Base-by-base conservation (phyloP, 2,113 vertebrate species). In the Pogona vitticeps region DNA sequence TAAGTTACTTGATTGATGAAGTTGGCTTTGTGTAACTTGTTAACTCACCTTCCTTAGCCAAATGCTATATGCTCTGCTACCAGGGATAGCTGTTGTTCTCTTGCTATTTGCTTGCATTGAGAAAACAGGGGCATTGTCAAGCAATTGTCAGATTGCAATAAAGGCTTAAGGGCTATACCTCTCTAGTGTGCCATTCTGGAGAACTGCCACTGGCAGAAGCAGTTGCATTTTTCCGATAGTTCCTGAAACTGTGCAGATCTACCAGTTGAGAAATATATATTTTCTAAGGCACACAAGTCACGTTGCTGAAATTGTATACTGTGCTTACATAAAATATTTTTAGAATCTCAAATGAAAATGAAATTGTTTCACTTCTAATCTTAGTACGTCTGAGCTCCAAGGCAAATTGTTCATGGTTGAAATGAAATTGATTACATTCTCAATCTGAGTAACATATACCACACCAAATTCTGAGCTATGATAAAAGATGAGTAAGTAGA, bases 261-360 rank as follows among this genome's bases (percentile, higher is more conserved):
- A 72, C 21, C 28, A 14, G 58, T 73, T 72, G 72, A 59, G 68
- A 71, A 58, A 81, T 18, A 5, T 18, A 67, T 56, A 0, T 72
- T 70, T 83, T 36, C 6, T 67, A n/a, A 73, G 71, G 85, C 1
- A 20, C 3, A 8, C 13, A 78, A 20, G n/a, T 80, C 75, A 21
- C 40, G 13, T 82, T 70, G 2, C 33, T 90, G 86, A 26, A 71
- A 38, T 81, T 0, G 2, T 61, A 61, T 6, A 10, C 78, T 38
- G 84, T 87, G 89, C 21, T 88, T 88, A 79, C 3, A 3, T 86
- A 40, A 2, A 71, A 0, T 87, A 85, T 88, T 91, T 92, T 36
- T 59, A 75, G 59, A 76, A 85, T 15, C 33, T 1, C 38, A 89
- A 5, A 3, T 18, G 15, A 86, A 87, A 76, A 0, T 0, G 3